Evolutionary conservation across 2,797 vertebrate species (phyloP).

Genomic region (Cichlasoma orientale): DNA sequence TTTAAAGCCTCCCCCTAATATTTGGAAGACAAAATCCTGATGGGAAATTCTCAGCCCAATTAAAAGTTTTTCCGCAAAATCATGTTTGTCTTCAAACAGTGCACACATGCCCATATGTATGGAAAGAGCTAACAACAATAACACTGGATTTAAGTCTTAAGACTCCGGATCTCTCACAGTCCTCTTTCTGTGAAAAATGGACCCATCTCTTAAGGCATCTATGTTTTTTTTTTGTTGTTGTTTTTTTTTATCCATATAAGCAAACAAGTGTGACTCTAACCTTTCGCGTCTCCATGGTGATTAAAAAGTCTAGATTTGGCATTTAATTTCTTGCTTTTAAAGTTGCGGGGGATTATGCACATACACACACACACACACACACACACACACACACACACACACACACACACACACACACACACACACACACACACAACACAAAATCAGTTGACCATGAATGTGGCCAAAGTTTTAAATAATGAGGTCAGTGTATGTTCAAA

Average conservation of each 20-base stretch:
- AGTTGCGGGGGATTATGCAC: not conserved
- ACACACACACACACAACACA: not conserved
- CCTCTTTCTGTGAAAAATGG: not conserved
- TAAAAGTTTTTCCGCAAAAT: not conserved
- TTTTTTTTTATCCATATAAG: not conserved
- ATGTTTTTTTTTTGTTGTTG: not conserved
- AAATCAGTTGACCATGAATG: not conserved
- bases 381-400: not conserved
- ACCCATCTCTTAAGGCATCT: not conserved
- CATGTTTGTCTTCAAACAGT: not conserved
- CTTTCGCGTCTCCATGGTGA: slow-evolving; percentile 1
- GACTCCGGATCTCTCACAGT: not conserved
- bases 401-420: not conserved
- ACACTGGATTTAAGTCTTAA: not conserved
- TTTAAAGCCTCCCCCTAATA: not conserved
- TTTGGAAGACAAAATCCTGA: not conserved
- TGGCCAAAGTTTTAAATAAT: slow-evolving; percentile 2
- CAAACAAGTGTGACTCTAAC: not conserved
- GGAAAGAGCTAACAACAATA: not conserved
- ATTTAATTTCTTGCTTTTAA: not conserved
- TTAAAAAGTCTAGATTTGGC: slow-evolving; percentile 2
- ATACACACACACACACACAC: not conserved
- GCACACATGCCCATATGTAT: too few species aligned
- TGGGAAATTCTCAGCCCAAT: too few species aligned
- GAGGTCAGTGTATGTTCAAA: not conserved